Evolutionary conservation across 2,888 invertebrate genomes (phyloP), one percentile per base, ranked within the genome.

Genomic region (Acrobasis consociella): DNA sequence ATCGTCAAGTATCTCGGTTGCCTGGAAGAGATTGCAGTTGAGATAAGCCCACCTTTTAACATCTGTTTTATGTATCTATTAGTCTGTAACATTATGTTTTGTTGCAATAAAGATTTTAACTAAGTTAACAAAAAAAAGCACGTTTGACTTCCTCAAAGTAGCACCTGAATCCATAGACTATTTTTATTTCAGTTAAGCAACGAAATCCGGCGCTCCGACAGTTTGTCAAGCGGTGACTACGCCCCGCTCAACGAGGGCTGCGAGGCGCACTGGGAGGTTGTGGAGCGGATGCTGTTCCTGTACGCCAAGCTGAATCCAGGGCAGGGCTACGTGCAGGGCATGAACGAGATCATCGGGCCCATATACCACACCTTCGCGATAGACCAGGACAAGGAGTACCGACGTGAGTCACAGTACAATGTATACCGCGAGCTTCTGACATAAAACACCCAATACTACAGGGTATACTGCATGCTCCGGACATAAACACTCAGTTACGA

Each of bases 281-380:
- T 99, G 0, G 99, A 99, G 83, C 93, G 99, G 66, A 98, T 99
- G 85, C 93, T 99, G 64, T 99, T 99, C 89, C 94, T 99, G 0
- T 99, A 99, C 85, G 98, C 99, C 0, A 99, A 99, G 91, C 93
- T 99, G 13, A 99, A 99, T 93, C 98, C 99, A 0, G 99, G 99
- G 0, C 98, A 99, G 82, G 96, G 98, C 11, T 97, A 97, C 81
- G 97, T 98, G 0, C 97, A 99, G 91, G 99, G 99, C 62, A 99
- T 99, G 99, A 99, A 99, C 91, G 99, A 99, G 90, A 98, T 99
- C 74, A 96, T 99, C 53, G 99, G 99, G 0, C 99, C 99, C 9
- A 98, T 99, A 77, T 99, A 99, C 90, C 98, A 99, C 87, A 96
- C 98, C 0, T 98, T 99, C 87, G 99, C 99, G 9, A 96, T 96